A percentile compares a stretch with the other conserved stretches of the same genome.
phyloP scores from a whole-genome alignment of 2,888 invertebrate species.

The Dryocosmus kuriphilus region DNA sequence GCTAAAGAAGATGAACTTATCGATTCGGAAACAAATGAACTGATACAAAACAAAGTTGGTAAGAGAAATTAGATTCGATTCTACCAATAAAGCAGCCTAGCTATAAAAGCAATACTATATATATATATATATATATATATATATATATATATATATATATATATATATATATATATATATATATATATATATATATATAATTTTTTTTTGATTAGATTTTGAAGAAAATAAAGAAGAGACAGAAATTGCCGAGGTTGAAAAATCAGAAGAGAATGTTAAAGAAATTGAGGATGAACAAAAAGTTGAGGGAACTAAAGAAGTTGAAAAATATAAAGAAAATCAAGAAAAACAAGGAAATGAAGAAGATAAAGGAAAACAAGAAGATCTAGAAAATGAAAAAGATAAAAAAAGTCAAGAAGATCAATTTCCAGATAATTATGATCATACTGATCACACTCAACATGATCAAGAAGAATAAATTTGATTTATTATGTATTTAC shows the following conservation, averaged over 20 bases:
- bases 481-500: not conserved
- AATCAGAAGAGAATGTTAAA: not conserved
- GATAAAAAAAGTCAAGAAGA: slow-evolving; percentile 50
- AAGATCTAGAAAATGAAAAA: slow-evolving; percentile 49
- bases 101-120: no score
- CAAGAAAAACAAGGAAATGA: slow-evolving; percentile 22
- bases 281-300: not conserved
- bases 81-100: not conserved
- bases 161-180: no score
- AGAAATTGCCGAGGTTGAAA: not conserved
- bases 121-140: no score
- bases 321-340: not conserved
- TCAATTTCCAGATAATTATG: not conserved
- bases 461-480: not conserved
- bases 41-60: not conserved
- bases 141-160: no score
- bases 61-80: not conserved
- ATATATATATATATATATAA: not conserved
- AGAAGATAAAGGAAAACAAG: slow-evolving; percentile 27
- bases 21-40: not conserved
- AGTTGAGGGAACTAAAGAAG: not conserved
- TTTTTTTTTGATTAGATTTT: not conserved
- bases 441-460: not conserved
- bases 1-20: not conserved
- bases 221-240: not conserved